Base-by-base conservation (phyloP, 2,888 invertebrate species). In the Sisyra nigra region DNA sequence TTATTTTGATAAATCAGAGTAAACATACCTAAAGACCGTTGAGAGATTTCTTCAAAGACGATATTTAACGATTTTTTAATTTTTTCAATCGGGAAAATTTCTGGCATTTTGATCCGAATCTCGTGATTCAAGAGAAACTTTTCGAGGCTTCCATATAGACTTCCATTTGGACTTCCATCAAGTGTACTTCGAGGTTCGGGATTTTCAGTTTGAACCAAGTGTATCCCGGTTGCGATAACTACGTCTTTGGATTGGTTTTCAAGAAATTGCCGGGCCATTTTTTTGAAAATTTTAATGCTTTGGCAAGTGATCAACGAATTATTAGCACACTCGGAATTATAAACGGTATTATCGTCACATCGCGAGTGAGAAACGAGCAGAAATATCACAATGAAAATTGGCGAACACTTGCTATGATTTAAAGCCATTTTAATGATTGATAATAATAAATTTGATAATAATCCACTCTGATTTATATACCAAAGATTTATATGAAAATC, bases 111-210 rank as follows among this genome's bases (percentile, higher is more conserved):
- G 45, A 85, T 76, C 53, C 78, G 72, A 11, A 85, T 56, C 55
- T 85, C 85, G 49, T 83, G 80, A 2, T 71, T 76, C 54, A 76
- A 71, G 2, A 85, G 59, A 51, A 83, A 83, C 52, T 70, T 72
- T 11, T 79, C 70, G 52, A 24, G 24, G 24, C 24, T 24, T 24
- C 24, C 24, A 24, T 5, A 24, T 7, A 24, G 7, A 24, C 7
- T 24, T 3, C 24, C n/a, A n/a, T n/a, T 24, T 3, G 24, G 7
- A 7, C 7, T 24, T 33, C 71, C 68, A 48, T 72, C 72, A 32
- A 66, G 73, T 46, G 49, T 54, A 38, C 42, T 44, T 29, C 46
- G 56, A 53, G 29, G 56, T 58, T 48, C 68, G 51, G 75, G 59
- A 62, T 68, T 49, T 55, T 66, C 50, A 37, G 69, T 61, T 45